Base-by-base conservation (phyloP, 2,888 invertebrate species). In the Invenusta paracnida region DNA sequence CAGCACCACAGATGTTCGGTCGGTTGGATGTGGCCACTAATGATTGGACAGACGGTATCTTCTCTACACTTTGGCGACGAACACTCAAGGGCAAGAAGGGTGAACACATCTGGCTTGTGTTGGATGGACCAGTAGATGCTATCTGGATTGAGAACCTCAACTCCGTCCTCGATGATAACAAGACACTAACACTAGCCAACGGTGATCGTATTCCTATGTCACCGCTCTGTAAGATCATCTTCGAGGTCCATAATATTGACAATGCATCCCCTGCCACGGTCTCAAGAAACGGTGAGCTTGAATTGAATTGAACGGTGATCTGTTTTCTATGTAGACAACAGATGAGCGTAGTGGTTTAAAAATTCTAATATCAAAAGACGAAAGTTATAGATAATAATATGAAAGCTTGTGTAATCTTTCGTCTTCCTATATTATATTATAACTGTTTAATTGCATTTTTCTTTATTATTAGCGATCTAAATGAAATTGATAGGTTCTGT, bases 21-120 rank as follows among this genome's bases (percentile, higher is more conserved):
- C 94, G 96, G 30, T 92, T 97, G 28, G 97, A 98, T 90, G 97
- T 98, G 0, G 97, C 97, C 0, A 98, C 97, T 0, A 98, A 98
- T 90, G 98, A 98, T 90, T 98, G 98, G 98, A 98, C 97, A 0
- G 97, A 98, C 91, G 98, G 98, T 1, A 97, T 98, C 89, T 98
- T 98, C 92, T 97, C 97, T 0, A 96, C 97, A 0, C 92, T 98
- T 0, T 98, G 97, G 98, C 93, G 97, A 5, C 84, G 87, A 11
- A 87, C 87, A 11, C 67, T 87, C 27, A 87, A 87, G 48, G 82
- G 30, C 28, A 87, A 87, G 73, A 87, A 87, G 94, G 91, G 93
- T 0, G 97, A 97, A 89, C 94, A 96, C 90, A 94, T 97, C 28
- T 98, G 98, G 98, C 92, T 98, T 81, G 96, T 98, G 0, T 92